These are phyloP conservation scores for Pandemis corylana DNA, from an alignment of 2,888 invertebrate genomes.

Conservation along the genomic window DNA sequence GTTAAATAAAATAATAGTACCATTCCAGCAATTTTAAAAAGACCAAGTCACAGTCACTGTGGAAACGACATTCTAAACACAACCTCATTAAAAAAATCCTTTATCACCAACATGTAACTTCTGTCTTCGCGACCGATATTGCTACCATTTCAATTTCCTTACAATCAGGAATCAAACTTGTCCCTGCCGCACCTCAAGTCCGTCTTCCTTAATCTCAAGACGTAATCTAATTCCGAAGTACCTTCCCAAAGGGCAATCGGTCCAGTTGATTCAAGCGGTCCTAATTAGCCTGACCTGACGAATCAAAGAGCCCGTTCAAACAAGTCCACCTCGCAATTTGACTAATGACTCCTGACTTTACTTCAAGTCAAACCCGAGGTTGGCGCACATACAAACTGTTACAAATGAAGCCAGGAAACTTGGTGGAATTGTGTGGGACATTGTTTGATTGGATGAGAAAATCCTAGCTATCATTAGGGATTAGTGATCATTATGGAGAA, in stretches of 20 bases:
- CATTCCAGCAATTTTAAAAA: too few relatives aligned
- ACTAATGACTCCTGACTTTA: constrained; percentile 44
- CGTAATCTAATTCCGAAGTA: constrained; percentile 19
- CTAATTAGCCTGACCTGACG: constrained; percentile 40
- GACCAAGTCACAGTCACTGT: too few relatives aligned
- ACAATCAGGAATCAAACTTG: not conserved
- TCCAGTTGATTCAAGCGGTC: constrained; percentile 12
- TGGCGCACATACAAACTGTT: constrained; percentile 15
- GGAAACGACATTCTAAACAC: too few relatives aligned
- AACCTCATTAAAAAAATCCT: too few relatives aligned
- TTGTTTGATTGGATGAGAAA: not conserved
- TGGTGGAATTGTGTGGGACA: not conserved
- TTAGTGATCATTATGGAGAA: not conserved
- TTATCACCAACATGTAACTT: too few relatives aligned
- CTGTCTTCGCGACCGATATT: not conserved
- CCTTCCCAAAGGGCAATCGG: constrained; percentile 26
- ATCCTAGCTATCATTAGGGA: not conserved
- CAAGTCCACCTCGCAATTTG: constrained; percentile 44
- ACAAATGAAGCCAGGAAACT: constrained; percentile 3
- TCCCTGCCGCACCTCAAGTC: not conserved
- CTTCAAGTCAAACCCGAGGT: constrained; percentile 11
- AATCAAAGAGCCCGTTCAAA: constrained; percentile 59
- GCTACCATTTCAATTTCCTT: not conserved
- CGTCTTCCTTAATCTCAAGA: not conserved
- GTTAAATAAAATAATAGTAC: too few relatives aligned